These are phyloP conservation scores for Neodiprion pinetum DNA, from an alignment of 1,140 invertebrate species.

Conservation along the genomic window DNA sequence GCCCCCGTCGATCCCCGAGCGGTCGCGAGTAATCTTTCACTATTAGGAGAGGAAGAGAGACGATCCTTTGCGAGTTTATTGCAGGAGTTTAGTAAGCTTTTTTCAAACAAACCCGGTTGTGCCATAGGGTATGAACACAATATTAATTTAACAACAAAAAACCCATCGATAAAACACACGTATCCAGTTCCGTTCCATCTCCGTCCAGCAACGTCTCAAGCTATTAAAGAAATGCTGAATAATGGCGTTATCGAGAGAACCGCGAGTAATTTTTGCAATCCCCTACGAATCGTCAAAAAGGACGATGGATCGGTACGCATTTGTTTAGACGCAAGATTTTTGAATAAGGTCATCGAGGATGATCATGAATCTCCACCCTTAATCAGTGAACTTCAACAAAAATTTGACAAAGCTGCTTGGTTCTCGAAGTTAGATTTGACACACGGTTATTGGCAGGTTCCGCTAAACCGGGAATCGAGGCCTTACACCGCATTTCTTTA, in stretches of 20 bases:
- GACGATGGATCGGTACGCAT: constrained; percentile 17
- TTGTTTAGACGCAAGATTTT: constrained; percentile 29
- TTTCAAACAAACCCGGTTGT: too few relatives aligned
- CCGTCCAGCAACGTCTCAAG: neutral
- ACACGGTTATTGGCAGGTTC: constrained; percentile 35
- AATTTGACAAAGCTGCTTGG: neutral
- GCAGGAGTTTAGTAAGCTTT: too few relatives aligned
- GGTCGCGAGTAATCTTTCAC: too few relatives aligned
- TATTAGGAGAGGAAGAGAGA: too few relatives aligned
- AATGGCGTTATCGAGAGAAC: constrained; percentile 33
- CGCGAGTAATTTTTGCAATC: constrained; percentile 40
- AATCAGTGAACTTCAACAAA: constrained; percentile 3
- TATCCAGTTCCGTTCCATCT: constrained; percentile 21
- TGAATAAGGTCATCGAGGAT: constrained; percentile 26
- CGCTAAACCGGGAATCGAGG: constrained; percentile 12
- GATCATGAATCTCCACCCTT: constrained; percentile 19
- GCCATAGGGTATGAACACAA: too few relatives aligned
- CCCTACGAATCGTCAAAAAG: constrained; percentile 29
- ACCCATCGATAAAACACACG: neutral
- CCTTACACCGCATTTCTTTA: constrained; percentile 31
- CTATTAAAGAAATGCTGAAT: constrained; percentile 27
- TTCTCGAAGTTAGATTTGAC: constrained; percentile 31
- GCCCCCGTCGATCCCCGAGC: too few relatives aligned
- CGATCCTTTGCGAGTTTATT: too few relatives aligned
- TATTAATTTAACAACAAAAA: constrained; percentile 15